Percentiles rank a stretch among this genome's conserved stretches.
These are phyloP conservation scores for Drosophila punjabiensis DNA, from an alignment of 1,140 invertebrate genomes.

Conservation along the genomic window DNA sequence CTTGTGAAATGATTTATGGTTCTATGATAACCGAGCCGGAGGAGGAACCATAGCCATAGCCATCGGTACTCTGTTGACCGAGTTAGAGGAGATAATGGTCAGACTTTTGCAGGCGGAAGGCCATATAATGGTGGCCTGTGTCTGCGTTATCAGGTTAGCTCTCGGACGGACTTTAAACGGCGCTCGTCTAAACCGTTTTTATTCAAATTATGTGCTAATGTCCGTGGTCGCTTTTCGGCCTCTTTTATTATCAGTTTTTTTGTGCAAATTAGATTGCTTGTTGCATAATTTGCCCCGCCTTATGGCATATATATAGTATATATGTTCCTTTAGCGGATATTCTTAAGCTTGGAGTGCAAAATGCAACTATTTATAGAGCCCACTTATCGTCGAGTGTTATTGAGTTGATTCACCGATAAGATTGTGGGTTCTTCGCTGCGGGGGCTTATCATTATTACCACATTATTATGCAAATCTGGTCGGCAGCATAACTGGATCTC, in stretches of 20 bases:
- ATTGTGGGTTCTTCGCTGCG: conserved; percentile 7
- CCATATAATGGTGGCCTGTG: conserved; percentile 7
- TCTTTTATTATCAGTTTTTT: conserved; percentile 17
- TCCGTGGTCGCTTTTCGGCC: background rate
- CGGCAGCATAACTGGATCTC: conserved; percentile 50
- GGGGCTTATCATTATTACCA: conserved; percentile 18
- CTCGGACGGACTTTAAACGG: conserved; percentile 47
- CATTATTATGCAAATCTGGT: conserved; percentile 66
- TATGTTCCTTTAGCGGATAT: background rate
- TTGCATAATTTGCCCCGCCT: background rate
- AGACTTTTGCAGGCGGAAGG: conserved; percentile 34
- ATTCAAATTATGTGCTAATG: conserved; percentile 26
- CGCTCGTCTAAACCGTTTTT: conserved; percentile 7
- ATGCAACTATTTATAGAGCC: conserved; percentile 7
- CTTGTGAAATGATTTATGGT: conserved; percentile 56
- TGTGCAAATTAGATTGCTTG: conserved; percentile 6
- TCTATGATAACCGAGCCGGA: conserved; percentile 45
- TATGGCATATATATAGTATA: background rate
- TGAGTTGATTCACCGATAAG: conserved; percentile 13
- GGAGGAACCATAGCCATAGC: conserved; percentile 3
- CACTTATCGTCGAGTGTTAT: background rate
- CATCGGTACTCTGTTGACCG: conserved; percentile 32
- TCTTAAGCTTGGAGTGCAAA: conserved; percentile 4
- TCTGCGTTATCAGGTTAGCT: conserved; percentile 24
- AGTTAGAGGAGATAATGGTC: conserved; percentile 52